phyloP scores from a whole-genome alignment of 2,888 invertebrate genomes.

The Furcula furcula region DNA sequence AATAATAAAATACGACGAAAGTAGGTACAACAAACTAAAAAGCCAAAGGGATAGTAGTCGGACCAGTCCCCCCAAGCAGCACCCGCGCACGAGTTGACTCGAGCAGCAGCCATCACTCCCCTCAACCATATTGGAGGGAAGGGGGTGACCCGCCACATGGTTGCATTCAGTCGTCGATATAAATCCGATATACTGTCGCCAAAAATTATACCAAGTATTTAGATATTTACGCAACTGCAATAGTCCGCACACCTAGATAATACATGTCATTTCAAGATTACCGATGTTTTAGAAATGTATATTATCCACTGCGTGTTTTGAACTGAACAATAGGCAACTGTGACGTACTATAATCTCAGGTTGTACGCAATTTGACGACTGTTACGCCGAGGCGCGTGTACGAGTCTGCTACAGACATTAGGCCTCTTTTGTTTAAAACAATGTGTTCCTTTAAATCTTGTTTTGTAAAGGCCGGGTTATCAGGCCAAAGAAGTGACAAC shows the following conservation, averaged over 20 bases:
- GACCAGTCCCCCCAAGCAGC: too few species aligned
- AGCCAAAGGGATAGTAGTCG: too few species aligned
- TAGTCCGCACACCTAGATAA: conserved; percentile 13
- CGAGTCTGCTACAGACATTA: conserved; percentile 19
- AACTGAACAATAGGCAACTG: conserved; percentile 3
- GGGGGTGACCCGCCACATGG: too few species aligned
- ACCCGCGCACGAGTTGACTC: too few species aligned
- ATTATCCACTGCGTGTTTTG: conserved; percentile 13
- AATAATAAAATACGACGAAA: too few species aligned
- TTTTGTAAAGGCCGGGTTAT: conserved; percentile 9
- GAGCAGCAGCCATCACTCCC: too few species aligned
- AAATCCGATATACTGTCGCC: too few species aligned
- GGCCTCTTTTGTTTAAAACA: conserved; percentile 20
- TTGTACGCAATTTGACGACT: conserved; percentile 10
- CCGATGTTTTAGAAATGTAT: conserved; percentile 14
- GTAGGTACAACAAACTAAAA: too few species aligned
- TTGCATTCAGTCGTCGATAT: too few species aligned
- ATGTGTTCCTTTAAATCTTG: conserved; percentile 20
- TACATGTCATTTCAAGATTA: conserved; percentile 23
- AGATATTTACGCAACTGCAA: conserved; percentile 10
- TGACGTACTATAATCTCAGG: conserved; percentile 12
- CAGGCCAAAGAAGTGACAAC: too few species aligned
- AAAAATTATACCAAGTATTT: background rate
- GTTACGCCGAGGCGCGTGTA: conserved; percentile 3
- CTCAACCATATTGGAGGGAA: too few species aligned